Percentiles rank a stretch among this genome's conserved stretches.
phyloP scores from a whole-genome alignment of 2,888 invertebrate genomes.

The Dendrolimus houi region DNA sequence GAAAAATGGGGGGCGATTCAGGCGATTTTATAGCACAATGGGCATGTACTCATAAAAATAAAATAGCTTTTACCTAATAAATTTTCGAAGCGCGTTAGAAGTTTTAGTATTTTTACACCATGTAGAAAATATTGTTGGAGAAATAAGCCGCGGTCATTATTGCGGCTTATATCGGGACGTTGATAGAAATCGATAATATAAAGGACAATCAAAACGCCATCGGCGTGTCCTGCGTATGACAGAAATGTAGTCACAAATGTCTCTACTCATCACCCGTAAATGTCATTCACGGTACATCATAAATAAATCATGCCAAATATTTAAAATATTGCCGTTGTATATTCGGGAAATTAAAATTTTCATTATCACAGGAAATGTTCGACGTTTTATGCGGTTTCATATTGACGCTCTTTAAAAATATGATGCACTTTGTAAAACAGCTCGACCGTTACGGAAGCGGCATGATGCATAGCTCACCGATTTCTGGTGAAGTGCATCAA shows the following conservation, averaged over 20 bases:
- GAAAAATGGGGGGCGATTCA: constrained; percentile 3
- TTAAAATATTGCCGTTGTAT: constrained; percentile 49
- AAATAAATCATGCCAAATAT: constrained; percentile 61
- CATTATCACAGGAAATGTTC: constrained; percentile 48
- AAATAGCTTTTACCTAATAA: not conserved
- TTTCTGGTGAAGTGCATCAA: no score
- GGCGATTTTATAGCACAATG: constrained; percentile 4
- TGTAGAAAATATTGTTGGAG: not conserved
- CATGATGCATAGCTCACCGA: no score
- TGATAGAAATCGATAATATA: constrained; percentile 4
- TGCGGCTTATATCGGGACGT: not conserved
- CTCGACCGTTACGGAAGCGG: constrained; percentile 21
- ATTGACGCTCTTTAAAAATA: constrained; percentile 42
- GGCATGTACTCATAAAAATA: constrained; percentile 3
- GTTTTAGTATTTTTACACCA: not conserved
- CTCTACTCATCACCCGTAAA: constrained; percentile 44
- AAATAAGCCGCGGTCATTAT: not conserved
- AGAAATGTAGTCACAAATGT: constrained; percentile 33
- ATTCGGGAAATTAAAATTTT: constrained; percentile 58
- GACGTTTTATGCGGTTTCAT: constrained; percentile 57
- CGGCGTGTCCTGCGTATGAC: constrained; percentile 30
- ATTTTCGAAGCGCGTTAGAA: not conserved
- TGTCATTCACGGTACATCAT: constrained; percentile 47
- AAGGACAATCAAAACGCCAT: constrained; percentile 26
- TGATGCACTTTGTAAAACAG: constrained; percentile 36